phyloP scores from a whole-genome alignment of 30 jellyfish, hydroid and myxozoan species.

The Aurelia aurita complex sp. Pacific region DNA sequence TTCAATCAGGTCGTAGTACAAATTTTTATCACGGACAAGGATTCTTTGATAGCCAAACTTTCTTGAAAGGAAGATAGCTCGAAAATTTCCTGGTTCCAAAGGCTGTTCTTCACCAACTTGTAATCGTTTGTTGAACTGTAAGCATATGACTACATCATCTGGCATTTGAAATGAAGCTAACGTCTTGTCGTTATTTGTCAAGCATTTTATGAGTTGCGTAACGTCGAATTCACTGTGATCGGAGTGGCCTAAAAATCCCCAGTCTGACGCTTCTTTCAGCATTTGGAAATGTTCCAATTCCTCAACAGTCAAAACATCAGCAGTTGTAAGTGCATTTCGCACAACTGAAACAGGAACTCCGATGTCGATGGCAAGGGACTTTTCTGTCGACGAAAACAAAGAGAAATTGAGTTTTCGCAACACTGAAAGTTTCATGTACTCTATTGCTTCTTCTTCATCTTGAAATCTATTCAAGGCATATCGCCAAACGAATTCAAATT shows the following conservation, averaged over 20 bases:
- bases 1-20: conserved; percentile 20
- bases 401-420: conserved; percentile 4
- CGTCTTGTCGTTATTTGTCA: neutral
- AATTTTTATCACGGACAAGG: neutral
- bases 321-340: neutral
- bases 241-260: conserved; percentile 10
- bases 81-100: neutral
- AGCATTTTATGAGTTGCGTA: neutral
- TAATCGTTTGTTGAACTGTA: conserved; percentile 3
- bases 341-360: conserved; percentile 9
- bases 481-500: conserved; percentile 24
- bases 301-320: conserved; percentile 5
- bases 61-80: conserved; percentile 13
- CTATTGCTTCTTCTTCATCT: conserved; percentile 15
- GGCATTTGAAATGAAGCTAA: conserved; percentile 18
- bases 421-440: neutral
- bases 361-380: conserved; percentile 15
- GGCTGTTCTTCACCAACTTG: neutral
- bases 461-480: conserved; percentile 8
- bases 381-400: conserved; percentile 27
- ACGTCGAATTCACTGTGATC: conserved; percentile 3
- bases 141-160: conserved; percentile 17
- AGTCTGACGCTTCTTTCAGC: neutral
- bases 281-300: neutral
- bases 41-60: conserved; percentile 7